Evolutionary conservation across 1,140 invertebrate species (phyloP).

Genomic region (Drosophila nikananu): DNA sequence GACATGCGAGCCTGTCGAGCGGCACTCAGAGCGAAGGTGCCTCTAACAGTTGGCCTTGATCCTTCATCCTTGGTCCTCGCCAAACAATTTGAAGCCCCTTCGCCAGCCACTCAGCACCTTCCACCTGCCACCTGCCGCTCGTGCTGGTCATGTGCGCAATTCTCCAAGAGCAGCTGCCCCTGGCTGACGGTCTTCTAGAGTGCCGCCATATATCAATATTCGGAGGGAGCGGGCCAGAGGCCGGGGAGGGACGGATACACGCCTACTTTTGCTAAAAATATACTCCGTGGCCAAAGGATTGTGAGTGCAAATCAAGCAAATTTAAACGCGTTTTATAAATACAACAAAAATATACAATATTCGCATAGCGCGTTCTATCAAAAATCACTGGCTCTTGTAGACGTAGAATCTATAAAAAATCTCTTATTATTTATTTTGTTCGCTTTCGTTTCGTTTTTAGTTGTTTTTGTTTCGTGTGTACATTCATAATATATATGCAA

Average conservation of each 20-base stretch:
- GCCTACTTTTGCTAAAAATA: constrained; percentile 73
- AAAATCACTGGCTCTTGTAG: constrained; percentile 24
- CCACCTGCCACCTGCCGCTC: constrained; percentile 18
- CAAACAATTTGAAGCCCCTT: neutral
- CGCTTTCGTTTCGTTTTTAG: constrained; percentile 14
- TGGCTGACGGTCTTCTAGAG: constrained; percentile 33
- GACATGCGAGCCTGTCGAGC: constrained; percentile 42
- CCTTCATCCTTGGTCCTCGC: constrained; percentile 6
- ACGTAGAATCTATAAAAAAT: constrained; percentile 28
- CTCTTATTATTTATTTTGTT: constrained; percentile 48
- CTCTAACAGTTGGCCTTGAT: constrained; percentile 12
- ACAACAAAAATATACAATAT: constrained; percentile 45
- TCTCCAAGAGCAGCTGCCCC: constrained; percentile 45
- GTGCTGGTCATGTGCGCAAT: constrained; percentile 64
- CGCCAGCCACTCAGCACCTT: neutral
- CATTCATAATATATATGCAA: constrained; percentile 32
- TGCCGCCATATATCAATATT: constrained; percentile 61
- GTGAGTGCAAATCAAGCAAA: constrained; percentile 38
- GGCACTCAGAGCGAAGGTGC: constrained; percentile 26
- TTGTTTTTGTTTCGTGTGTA: constrained; percentile 23
- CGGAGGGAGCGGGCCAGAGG: neutral
- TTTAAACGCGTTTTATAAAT: constrained; percentile 73
- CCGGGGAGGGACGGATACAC: constrained; percentile 31
- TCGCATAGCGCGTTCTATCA: constrained; percentile 14
- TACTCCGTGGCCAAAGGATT: constrained; percentile 18